These are phyloP conservation scores for Eonycteris spelaea DNA, from an alignment of 2,113 vertebrate species.

Conservation along the genomic window DNA sequence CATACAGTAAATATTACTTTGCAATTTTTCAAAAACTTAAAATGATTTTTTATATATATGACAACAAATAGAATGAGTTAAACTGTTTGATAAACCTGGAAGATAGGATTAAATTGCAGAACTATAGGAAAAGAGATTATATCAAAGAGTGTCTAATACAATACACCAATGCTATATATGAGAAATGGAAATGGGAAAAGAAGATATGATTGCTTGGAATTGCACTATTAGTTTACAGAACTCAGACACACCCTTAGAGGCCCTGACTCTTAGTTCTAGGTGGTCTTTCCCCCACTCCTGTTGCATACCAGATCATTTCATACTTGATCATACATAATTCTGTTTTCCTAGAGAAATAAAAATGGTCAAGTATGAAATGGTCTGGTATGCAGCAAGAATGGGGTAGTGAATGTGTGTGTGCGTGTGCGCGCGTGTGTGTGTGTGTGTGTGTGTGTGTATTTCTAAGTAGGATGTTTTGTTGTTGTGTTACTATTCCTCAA, in stretches of 20 bases:
- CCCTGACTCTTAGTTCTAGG: background rate
- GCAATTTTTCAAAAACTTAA: background rate
- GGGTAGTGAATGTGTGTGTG: too few relatives aligned
- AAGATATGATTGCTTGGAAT: background rate
- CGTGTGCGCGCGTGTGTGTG: too few relatives aligned
- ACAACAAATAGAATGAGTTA: background rate
- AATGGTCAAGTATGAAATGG: too few relatives aligned
- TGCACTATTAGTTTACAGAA: background rate
- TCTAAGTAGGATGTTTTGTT: accelerated
- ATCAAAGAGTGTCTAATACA: background rate
- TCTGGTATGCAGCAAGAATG: too few relatives aligned
- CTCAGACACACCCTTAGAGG: accelerated
- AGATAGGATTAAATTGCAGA: background rate
- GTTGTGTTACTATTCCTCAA: background rate
- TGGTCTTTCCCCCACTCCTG: accelerated
- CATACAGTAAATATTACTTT: background rate
- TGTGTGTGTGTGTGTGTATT: background rate
- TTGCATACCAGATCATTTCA: background rate
- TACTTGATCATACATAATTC: background rate
- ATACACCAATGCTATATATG: background rate
- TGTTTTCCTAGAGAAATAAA: too few relatives aligned
- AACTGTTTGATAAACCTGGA: background rate
- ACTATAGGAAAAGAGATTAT: background rate
- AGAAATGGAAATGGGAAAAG: background rate
- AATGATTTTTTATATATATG: background rate